Percentiles rank a stretch among this genome's conserved stretches.
These are phyloP conservation scores for Myopa testacea DNA, from an alignment of 2,888 invertebrate genomes.

Conservation along the genomic window DNA sequence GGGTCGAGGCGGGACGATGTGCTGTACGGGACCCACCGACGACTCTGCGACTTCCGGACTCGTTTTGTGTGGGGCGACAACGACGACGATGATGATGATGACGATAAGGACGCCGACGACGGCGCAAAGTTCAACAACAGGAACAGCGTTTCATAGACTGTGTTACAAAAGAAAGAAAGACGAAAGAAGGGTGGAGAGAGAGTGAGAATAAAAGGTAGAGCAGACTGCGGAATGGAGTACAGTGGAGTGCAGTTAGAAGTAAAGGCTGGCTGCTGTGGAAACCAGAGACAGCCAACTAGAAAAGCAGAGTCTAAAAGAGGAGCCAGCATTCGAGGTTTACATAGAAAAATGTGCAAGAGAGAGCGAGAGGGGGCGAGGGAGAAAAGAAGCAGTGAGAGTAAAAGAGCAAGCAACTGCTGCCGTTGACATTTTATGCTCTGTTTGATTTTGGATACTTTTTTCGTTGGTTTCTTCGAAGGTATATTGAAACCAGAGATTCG, in stretches of 20 bases:
- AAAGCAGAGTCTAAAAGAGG: neutral
- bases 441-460: neutral
- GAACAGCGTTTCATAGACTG: neutral
- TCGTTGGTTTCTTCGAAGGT: neutral
- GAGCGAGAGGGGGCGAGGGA: neutral
- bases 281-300: neutral
- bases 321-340: neutral
- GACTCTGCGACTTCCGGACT: neutral
- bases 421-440: neutral
- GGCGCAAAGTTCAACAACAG: neutral
- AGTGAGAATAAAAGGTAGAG: no score
- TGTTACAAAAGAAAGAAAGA: neutral
- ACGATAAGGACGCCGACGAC: neutral
- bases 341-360: neutral
- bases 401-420: neutral
- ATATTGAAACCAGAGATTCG: neutral
- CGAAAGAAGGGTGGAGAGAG: no score
- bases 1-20: neutral
- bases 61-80: neutral
- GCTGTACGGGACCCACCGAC: neutral
- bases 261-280: neutral
- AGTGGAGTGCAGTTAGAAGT: neutral
- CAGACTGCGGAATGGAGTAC: no score
- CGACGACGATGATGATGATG: constrained; percentile 16
- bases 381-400: neutral